Base-by-base conservation (phyloP, 37 sponge, comb jelly and placozoan genomes). In the Mnemiopsis leidyi region DNA sequence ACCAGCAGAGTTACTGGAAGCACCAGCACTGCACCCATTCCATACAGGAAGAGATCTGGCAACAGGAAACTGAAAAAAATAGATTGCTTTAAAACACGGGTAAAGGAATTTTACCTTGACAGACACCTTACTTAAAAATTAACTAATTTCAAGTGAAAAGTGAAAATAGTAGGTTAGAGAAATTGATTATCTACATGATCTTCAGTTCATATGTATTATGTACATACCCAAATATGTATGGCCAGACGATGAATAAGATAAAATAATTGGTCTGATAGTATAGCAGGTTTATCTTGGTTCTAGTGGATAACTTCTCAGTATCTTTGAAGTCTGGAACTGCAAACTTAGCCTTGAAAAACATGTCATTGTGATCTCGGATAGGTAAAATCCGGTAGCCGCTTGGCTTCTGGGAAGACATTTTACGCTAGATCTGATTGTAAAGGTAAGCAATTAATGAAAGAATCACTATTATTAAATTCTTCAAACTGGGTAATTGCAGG, bases 241-340 rank as follows among this genome's bases (percentile, higher is more conserved):
- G 79, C 79, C 79, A 77, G 36, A 77, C 36, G 32, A 77, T 77
- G 35, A 77, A 32, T 21, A 77, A 77, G 1, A 77, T 3, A 1
- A 77, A 31, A 33, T 77, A 77, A 32, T 77, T 77, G 2, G 79
- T 77, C 35, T 77, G 79, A 33, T 77, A 77, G 18, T 77, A 77
- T 21, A 77, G 79, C 35, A 77, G 32, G 32, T 77, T 77, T 5
- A 77, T 77, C 35, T 77, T 77, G 20, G 32, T 77, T 33, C 79
- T 77, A 5, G 79, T 77, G 1, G 25, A 31, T 32, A 77, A 34
- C 36, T 77, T 77, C 32, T 77, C 79, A 33, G 79, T 77, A 31
- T 77, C 79, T 3, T 77, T 77, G 1, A 77, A 5, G 18, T 77
- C 79, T 31, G 79, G 79, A 21, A 77, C 32, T 77, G 79, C 79